Evolutionary conservation across 2,113 vertebrate genomes (phyloP).

Genomic region (Upupa epops): DNA sequence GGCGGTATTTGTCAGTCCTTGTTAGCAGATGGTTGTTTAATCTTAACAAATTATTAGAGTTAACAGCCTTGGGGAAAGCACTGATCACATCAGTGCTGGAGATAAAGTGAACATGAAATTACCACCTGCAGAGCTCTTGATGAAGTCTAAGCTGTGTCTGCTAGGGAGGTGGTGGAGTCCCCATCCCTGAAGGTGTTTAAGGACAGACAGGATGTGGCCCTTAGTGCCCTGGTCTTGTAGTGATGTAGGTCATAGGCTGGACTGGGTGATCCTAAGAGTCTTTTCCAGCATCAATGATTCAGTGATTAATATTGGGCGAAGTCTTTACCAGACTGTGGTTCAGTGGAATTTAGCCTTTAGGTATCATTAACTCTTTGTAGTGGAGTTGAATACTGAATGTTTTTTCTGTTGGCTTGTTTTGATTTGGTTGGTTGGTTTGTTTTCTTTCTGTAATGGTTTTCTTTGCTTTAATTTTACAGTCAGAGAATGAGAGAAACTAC

Average conservation of each 20-base stretch:
- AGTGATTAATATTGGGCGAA: background rate
- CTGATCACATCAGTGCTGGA: background rate
- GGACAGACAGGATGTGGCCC: too few relatives aligned
- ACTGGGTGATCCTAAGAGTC: too few relatives aligned
- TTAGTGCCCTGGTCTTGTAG: too few relatives aligned
- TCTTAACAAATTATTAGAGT: background rate
- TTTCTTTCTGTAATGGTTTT: background rate
- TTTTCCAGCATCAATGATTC: too few relatives aligned
- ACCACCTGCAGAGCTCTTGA: background rate
- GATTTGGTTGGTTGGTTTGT: background rate
- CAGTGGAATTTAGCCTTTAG: background rate
- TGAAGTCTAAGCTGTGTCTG: background rate
- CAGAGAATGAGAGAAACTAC: conserved; percentile 96
- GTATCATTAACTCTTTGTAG: background rate
- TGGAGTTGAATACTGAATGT: background rate
- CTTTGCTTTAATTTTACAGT: conserved; percentile 75
- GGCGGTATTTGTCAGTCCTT: background rate
- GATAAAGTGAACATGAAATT: background rate
- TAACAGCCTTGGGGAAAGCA: background rate
- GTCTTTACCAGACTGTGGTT: background rate
- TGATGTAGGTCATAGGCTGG: too few relatives aligned
- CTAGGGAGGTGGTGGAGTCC: too few relatives aligned
- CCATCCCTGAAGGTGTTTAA: too few relatives aligned
- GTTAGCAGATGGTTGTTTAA: background rate
- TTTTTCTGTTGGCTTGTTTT: background rate